A percentile compares a stretch with the other conserved stretches of the same genome.
Conservation (phyloP, 2,113 vertebrate species). For the Hippocampus barbouri region DNA sequence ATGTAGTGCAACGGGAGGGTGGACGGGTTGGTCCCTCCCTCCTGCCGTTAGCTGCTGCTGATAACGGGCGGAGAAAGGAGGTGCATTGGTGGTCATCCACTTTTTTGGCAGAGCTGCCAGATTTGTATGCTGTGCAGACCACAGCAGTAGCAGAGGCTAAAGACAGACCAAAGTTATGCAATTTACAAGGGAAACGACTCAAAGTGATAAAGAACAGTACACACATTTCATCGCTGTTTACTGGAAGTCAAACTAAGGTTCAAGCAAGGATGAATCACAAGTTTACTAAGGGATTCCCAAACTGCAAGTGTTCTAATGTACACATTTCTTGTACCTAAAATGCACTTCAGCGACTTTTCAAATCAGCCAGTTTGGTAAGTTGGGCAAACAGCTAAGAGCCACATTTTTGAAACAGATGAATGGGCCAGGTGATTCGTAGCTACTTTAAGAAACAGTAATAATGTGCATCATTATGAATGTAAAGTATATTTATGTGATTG, state of each 20-base stretch:
- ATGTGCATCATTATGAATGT: neutral
- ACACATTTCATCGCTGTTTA: too few relatives aligned
- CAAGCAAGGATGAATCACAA: too few relatives aligned
- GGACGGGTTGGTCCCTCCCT: slow-evolving; percentile 10
- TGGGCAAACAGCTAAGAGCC: neutral
- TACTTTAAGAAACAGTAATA: neutral
- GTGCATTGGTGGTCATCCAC: slow-evolving; percentile 4
- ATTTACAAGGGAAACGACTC: too few relatives aligned
- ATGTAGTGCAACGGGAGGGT: slow-evolving; percentile 39
- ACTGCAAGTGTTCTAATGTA: neutral
- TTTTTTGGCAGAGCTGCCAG: slow-evolving; percentile 3
- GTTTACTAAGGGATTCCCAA: too few relatives aligned
- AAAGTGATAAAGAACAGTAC: too few relatives aligned
- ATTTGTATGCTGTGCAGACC: slow-evolving; percentile 18
- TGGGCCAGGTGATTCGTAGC: neutral
- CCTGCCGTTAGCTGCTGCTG: slow-evolving; percentile 26
- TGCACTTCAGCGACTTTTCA: too few relatives aligned
- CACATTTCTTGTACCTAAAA: too few relatives aligned
- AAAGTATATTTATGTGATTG: too few relatives aligned
- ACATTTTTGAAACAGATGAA: neutral
- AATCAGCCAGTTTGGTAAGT: too few relatives aligned
- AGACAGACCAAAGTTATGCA: too few relatives aligned
- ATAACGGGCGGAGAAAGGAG: slow-evolving; percentile 36
- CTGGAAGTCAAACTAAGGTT: too few relatives aligned
- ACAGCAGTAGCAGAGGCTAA: neutral